Conservation (phyloP, 1,140 invertebrate species). For the Psilanteris sp. region DNA sequence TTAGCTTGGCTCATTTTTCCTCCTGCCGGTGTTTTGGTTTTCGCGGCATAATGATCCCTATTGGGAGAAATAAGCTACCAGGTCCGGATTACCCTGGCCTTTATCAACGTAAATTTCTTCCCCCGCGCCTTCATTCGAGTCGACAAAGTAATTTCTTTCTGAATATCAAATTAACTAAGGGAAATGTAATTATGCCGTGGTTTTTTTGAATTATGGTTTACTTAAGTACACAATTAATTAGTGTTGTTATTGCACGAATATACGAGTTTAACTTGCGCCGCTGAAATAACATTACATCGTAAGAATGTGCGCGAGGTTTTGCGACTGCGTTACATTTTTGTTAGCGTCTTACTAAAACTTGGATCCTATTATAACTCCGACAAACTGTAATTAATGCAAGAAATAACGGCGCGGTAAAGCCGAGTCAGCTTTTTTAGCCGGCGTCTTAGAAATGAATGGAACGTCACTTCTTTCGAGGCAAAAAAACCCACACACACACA, state of each 20-base stretch:
- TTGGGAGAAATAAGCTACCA: constrained; percentile 18
- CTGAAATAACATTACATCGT: constrained; percentile 5
- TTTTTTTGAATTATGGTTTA: constrained; percentile 12
- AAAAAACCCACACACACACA: too few relatives aligned
- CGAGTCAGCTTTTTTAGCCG: constrained; percentile 16
- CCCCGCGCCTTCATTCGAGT: constrained; percentile 8
- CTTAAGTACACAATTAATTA: constrained; percentile 32
- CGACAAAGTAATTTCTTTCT: constrained; percentile 30
- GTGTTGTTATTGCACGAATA: constrained; percentile 4
- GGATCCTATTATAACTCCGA: constrained; percentile 23
- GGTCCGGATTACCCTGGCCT: constrained; percentile 5
- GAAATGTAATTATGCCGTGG: constrained; percentile 18
- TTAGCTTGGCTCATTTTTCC: constrained; percentile 41
- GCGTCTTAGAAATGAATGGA: constrained; percentile 31
- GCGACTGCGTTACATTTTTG: constrained; percentile 4
- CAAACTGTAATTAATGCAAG: constrained; percentile 51
- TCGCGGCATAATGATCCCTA: constrained; percentile 26
- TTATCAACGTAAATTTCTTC: constrained; percentile 17
- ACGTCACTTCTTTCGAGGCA: constrained; percentile 41
- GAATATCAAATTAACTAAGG: constrained; percentile 18
- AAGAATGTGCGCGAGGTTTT: not conserved
- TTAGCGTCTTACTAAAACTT: constrained; percentile 4
- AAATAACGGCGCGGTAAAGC: constrained; percentile 7
- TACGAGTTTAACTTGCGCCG: not conserved
- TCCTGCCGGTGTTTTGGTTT: constrained; percentile 1